Percentiles rank a stretch among this genome's conserved stretches.
Conservation (phyloP, 2,113 vertebrate genomes). For the Suncus etruscus region DNA sequence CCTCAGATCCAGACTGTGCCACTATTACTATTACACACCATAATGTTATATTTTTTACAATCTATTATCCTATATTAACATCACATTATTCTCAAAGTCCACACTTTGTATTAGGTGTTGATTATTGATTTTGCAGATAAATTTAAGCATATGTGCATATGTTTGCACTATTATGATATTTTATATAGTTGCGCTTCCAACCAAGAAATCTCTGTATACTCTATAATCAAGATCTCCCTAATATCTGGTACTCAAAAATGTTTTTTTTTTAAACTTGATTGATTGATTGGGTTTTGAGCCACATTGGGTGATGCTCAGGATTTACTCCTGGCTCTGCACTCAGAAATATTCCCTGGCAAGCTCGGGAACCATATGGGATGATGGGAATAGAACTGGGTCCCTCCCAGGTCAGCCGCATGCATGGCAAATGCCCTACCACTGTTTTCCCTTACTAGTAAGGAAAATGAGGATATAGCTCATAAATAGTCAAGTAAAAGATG, state of each 20-base stretch:
- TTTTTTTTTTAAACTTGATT: not conserved
- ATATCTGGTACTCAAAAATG: not conserved
- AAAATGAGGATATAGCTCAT: not conserved
- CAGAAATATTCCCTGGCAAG: too few relatives aligned
- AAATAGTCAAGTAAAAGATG: not conserved
- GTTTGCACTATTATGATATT: not conserved
- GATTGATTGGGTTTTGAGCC: too few relatives aligned
- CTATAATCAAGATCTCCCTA: not conserved
- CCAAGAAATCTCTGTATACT: not conserved
- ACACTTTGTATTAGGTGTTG: not conserved
- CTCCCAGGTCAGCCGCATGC: too few relatives aligned
- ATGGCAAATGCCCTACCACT: too few relatives aligned
- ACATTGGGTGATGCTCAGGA: too few relatives aligned
- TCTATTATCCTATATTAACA: not conserved
- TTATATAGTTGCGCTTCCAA: not conserved
- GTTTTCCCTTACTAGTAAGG: not conserved
- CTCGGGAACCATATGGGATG: too few relatives aligned
- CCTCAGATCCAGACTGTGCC: fast-evolving
- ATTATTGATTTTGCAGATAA: not conserved
- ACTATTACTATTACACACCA: not conserved
- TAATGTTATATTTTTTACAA: not conserved
- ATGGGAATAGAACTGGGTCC: too few relatives aligned
- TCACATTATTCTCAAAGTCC: not conserved
- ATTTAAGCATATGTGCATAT: not conserved
- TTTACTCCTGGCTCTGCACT: too few relatives aligned